A percentile compares a stretch with the other conserved stretches of the same genome.
These are phyloP conservation scores for Schlechtendalia chinensis DNA, from an alignment of 1,140 invertebrate species.

Conservation along the genomic window DNA sequence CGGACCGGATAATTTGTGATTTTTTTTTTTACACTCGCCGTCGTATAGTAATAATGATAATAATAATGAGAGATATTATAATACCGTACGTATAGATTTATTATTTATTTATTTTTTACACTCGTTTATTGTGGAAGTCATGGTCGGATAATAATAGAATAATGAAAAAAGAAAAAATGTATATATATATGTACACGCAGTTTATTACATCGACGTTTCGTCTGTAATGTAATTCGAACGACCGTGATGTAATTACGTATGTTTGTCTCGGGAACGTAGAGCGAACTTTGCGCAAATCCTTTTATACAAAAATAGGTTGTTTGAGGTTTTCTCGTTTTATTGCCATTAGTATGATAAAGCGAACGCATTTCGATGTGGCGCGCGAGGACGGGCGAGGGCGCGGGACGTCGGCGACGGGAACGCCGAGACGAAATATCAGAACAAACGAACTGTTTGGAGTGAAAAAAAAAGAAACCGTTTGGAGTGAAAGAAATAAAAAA, in stretches of 20 bases:
- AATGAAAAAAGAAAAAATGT: too few species aligned
- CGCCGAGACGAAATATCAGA: too few species aligned
- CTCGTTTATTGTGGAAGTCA: background rate
- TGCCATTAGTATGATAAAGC: background rate
- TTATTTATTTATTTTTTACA: background rate
- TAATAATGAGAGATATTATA: background rate
- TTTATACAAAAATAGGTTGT: slow-evolving; percentile 6
- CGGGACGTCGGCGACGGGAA: too few species aligned
- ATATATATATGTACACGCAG: too few species aligned
- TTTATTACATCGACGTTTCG: too few species aligned
- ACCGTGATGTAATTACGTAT: background rate
- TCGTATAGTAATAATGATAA: too few species aligned
- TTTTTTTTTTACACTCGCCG: background rate
- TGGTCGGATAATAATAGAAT: slow-evolving; percentile 13
- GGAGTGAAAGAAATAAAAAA: too few species aligned
- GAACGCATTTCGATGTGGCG: background rate
- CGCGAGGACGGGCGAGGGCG: too few species aligned
- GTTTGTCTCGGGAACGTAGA: background rate
- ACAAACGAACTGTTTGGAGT: too few species aligned
- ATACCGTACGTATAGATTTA: background rate
- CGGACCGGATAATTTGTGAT: background rate
- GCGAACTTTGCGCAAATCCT: background rate
- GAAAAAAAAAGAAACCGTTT: too few species aligned
- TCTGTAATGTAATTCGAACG: slow-evolving; percentile 13
- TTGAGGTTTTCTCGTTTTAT: slow-evolving; percentile 15